phyloP scores from a whole-genome alignment of 2,888 invertebrate genomes.

The Drosophila prolongata region DNA sequence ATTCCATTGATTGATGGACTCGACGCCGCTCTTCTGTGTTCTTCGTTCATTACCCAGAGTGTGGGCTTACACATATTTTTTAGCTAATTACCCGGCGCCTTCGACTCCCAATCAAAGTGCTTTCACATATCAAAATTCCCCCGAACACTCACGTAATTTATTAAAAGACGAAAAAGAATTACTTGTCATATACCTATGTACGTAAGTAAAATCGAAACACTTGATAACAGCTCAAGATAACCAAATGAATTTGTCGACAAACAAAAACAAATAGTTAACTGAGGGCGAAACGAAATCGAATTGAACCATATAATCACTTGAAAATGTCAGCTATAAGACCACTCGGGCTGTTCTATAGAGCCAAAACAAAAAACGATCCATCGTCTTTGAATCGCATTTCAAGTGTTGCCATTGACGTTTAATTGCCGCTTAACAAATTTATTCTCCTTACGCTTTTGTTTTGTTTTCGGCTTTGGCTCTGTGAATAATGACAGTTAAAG shows the following conservation, averaged over 20 bases:
- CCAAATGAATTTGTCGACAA: slow-evolving; percentile 62
- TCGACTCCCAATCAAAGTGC: slow-evolving; percentile 27
- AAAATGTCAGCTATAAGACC: slow-evolving; percentile 63
- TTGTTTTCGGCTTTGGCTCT: slow-evolving; percentile 6
- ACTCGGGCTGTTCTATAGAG: slow-evolving; percentile 16
- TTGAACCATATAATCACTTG: slow-evolving; percentile 66
- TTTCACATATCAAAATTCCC: slow-evolving; percentile 20
- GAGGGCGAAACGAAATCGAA: slow-evolving; percentile 15
- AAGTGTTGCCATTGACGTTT: slow-evolving; percentile 61
- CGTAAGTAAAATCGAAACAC: slow-evolving; percentile 47
- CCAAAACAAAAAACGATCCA: slow-evolving; percentile 29
- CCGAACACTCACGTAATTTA: slow-evolving; percentile 8
- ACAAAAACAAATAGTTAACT: slow-evolving; percentile 46
- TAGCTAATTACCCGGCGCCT: slow-evolving; percentile 60
- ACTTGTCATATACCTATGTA: slow-evolving; percentile 5
- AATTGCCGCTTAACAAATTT: slow-evolving; percentile 60
- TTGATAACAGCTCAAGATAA: slow-evolving; percentile 71
- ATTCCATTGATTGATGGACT: slow-evolving; percentile 44
- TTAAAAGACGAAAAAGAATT: slow-evolving; percentile 19
- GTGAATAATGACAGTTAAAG: slow-evolving; percentile 31
- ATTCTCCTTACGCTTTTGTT: slow-evolving; percentile 27
- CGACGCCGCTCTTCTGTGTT: background rate
- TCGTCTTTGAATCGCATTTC: slow-evolving; percentile 44
- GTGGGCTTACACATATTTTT: slow-evolving; percentile 37
- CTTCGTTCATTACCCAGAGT: background rate